Percentiles rank a stretch among this genome's conserved stretches.
These are phyloP conservation scores for Spialia ferax DNA, from an alignment of 2,888 invertebrate species.

Conservation along the genomic window DNA sequence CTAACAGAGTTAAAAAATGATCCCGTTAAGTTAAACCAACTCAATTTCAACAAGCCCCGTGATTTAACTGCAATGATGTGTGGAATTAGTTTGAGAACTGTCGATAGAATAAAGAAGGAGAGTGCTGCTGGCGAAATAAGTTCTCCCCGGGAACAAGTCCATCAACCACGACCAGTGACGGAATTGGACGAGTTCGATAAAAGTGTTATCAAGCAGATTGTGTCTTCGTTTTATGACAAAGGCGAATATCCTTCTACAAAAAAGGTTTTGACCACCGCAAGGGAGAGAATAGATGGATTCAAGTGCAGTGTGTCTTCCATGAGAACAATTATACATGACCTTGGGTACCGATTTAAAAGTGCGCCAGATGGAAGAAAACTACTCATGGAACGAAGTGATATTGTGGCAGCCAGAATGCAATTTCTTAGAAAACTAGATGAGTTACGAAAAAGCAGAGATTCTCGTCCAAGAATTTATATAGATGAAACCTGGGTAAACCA, in stretches of 20 bases:
- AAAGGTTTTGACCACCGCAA: not conserved
- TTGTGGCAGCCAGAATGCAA: conserved; percentile 24
- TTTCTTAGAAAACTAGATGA: conserved; percentile 20
- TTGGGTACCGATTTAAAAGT: conserved; percentile 9
- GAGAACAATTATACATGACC: conserved; percentile 2
- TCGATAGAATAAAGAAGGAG: conserved; percentile 1
- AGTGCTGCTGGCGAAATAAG: not conserved
- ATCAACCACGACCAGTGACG: conserved; percentile 5
- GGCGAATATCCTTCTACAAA: conserved; percentile 3
- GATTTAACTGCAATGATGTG: conserved; percentile 2
- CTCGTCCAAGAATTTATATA: conserved; percentile 25
- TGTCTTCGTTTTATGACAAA: conserved; percentile 1
- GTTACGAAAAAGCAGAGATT: conserved; percentile 17
- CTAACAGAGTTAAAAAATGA: conserved; percentile 1
- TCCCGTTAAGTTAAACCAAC: conserved; percentile 1
- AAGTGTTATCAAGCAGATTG: conserved; percentile 1
- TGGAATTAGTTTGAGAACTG: conserved; percentile 12
- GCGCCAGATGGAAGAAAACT: conserved; percentile 1
- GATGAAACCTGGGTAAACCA: conserved; percentile 33
- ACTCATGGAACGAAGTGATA: conserved; percentile 13
- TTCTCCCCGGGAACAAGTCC: not conserved
- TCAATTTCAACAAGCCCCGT: conserved; percentile 1
- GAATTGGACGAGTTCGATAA: conserved; percentile 1
- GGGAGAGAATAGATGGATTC: not conserved
- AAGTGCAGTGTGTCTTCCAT: conserved; percentile 7